Evolutionary conservation across 2,113 vertebrate genomes (phyloP).

Genomic region (Nestor notabilis): DNA sequence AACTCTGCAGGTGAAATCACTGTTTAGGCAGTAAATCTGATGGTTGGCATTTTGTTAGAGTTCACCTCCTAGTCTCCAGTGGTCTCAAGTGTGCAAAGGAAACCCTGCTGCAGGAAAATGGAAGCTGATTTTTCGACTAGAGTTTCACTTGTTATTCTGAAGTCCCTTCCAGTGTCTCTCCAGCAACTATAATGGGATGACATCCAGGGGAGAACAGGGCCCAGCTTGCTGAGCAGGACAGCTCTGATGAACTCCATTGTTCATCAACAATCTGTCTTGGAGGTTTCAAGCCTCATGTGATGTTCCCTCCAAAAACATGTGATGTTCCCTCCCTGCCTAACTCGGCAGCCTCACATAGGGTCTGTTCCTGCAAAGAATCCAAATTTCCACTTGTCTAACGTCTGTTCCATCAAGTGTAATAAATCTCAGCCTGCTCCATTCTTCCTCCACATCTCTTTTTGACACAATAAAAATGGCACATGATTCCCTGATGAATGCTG

Average conservation of each 20-base stretch:
- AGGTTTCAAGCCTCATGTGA: not conserved
- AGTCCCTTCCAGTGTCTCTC: not conserved
- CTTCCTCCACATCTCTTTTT: not conserved
- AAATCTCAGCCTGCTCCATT: not conserved
- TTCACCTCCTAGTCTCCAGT: not conserved
- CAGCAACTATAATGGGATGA: not conserved
- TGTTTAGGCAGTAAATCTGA: not conserved
- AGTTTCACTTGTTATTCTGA: not conserved
- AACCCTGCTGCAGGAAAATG: not conserved
- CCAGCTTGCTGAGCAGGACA: not conserved
- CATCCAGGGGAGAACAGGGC: not conserved
- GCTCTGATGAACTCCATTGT: not conserved
- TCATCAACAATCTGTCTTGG: not conserved
- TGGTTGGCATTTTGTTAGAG: not conserved
- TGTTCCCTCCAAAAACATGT: not conserved
- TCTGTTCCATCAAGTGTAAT: not conserved
- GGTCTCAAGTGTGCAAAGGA: not conserved
- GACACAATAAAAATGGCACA: not conserved
- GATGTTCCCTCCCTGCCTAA: not conserved
- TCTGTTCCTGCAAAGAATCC: not conserved
- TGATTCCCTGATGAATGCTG: not conserved
- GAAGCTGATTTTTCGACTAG: not conserved
- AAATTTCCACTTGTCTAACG: not conserved
- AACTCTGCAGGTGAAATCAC: not conserved
- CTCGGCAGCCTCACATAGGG: not conserved